Evolutionary conservation across 2,797 vertebrate genomes (phyloP), one percentile per base, ranked within the genome.

Genomic region (Microhierax caerulescens): DNA sequence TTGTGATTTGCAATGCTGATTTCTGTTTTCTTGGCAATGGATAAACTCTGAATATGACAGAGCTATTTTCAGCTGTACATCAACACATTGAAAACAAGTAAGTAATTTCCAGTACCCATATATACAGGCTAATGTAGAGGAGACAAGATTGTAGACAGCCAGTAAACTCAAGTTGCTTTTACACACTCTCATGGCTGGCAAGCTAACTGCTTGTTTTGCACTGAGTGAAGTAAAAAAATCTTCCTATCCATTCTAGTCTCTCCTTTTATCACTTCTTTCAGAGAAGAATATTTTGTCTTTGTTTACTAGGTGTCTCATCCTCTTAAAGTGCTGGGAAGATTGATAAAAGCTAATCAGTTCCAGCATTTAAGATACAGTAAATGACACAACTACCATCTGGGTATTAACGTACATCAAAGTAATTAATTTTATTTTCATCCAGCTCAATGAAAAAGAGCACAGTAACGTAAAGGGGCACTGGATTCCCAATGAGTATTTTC

Each of bases 281-380:
- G 80, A 96, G 86, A 96, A 90, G 70, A 91, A 77, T 83, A 70
- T 70, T 97, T 97, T 89, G 74, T 91, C 95, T 97, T 93, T 96
- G 90, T 96, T 97, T 88, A 85, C 80, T 91, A 95, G 77, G 80
- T 93, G n/a, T 78, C 68, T 92, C 7, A 4, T 89, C 64, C 64
- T 88, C 81, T 85, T 81, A 65, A 86, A 89, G 36, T 63, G 72
- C 86, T 88, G 53, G 83, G 41, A 94, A 37, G 61, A 94, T 78
- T 91, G 90, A 92, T 83, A 93, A 85, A 95, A 92, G 60, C 68
- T 93, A 91, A 92, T 87, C 84, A 72, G 81, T 85, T 87, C 81
- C 84, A 95, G 77, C 48, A 89, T 89, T 95, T 92, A 95, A 95
- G 86, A 91, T 87, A 95, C 68, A 93, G 56, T 80, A 94, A 95